Conservation (phyloP, 2,888 invertebrate genomes). For the Opisthograptis luteolata region DNA sequence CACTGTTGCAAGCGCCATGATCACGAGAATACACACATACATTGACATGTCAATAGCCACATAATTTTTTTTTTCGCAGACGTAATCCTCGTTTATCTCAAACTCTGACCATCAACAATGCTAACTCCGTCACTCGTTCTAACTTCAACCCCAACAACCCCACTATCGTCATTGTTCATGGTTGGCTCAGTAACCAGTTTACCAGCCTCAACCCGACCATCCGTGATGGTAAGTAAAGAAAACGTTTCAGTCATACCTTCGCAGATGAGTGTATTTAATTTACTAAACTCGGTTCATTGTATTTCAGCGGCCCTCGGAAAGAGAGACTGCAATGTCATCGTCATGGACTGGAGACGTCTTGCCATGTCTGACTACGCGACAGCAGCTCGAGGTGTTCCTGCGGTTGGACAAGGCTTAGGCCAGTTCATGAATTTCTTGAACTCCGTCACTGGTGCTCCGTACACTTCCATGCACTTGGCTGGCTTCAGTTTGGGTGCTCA, state of each 20-base stretch:
- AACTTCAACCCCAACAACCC: slow-evolving; percentile 49
- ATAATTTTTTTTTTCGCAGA: slow-evolving; percentile 38
- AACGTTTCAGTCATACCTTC: too few relatives aligned
- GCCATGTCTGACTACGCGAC: slow-evolving; percentile 51
- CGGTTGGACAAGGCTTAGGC: slow-evolving; percentile 54
- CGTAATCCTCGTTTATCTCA: slow-evolving; percentile 45
- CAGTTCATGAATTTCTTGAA: slow-evolving; percentile 51
- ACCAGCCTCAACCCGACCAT: slow-evolving; percentile 46
- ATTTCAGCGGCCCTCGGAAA: slow-evolving; percentile 33
- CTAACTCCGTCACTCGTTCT: slow-evolving; percentile 45
- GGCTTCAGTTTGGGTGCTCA: slow-evolving; percentile 66
- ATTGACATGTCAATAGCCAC: background rate
- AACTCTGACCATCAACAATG: slow-evolving; percentile 46
- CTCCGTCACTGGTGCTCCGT: slow-evolving; percentile 42
- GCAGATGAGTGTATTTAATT: background rate
- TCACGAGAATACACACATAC: background rate
- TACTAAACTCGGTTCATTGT: background rate
- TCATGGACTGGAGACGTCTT: slow-evolving; percentile 57
- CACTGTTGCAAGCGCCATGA: too few relatives aligned
- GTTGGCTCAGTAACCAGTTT: slow-evolving; percentile 53
- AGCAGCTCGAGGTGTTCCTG: slow-evolving; percentile 52
- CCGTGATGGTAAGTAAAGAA: slow-evolving; percentile 45
- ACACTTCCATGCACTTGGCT: slow-evolving; percentile 50
- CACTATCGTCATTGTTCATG: slow-evolving; percentile 55
- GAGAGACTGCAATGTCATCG: slow-evolving; percentile 55